Base-by-base conservation (phyloP, 1,140 invertebrate genomes). In the Lucilia sericata region DNA sequence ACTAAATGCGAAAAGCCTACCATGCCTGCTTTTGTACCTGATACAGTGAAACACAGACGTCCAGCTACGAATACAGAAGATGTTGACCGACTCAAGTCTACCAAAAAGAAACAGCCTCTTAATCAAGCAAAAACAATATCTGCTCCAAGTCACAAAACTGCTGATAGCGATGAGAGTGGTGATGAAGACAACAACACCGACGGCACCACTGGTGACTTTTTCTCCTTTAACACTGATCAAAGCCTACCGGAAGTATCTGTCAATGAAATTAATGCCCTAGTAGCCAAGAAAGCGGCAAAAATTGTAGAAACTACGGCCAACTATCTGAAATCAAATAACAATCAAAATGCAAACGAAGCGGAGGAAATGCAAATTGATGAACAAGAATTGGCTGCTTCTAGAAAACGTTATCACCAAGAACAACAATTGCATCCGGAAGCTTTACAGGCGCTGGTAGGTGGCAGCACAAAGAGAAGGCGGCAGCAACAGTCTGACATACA, bases 401-500 rank as follows among this genome's bases (percentile, higher is more conserved):
- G 88, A 65, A 86, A 86, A 70, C 87, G 88, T n/a, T 88, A 88
- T 47, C 86, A 88, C 2, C 85, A 88, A 0, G 85, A 88, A 21
- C 83, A 86, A 5, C 84, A 86, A 17, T 42, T 90, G 2, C 83
- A 90, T 74, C 12, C 83, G 0, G 87, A 87, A 60, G 90, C 90
- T 42, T 86, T 91, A 78, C 88, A 90, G 75, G 90, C 90, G 10
- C 81, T 91, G 10, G 87, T 89, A 30, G 90, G 90, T 49, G 88
- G 87, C 70, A 90, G 88, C 0, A 90, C 89, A 21, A 92, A 93
- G 0, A 85, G 90, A 0, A 86, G 88, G 9, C 92, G 93, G 84
- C 91, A 92, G 5, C 91, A 91, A 81, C 87, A 92, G 49, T 92
- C 93, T 85, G 91, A 92, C 17, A 93, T 94, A 83, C 92, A 94